Evolutionary conservation across 2,888 invertebrate genomes (phyloP).

Genomic region (Cylindroiulus punctatus): DNA sequence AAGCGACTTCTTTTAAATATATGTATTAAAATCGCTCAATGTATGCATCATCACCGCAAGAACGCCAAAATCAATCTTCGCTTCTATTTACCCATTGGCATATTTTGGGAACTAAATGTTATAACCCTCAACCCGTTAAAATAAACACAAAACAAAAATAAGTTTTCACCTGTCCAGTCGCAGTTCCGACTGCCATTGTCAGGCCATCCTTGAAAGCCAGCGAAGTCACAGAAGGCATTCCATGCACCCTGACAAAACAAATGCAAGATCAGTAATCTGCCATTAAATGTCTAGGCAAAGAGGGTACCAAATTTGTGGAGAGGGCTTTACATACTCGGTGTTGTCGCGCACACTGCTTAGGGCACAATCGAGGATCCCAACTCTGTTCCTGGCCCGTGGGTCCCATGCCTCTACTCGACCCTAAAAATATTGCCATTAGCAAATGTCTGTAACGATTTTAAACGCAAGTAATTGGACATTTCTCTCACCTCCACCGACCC

Average conservation of each 20-base stretch:
- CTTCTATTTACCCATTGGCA: too few species aligned
- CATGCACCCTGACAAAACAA: constrained; percentile 70
- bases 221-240: constrained; percentile 80
- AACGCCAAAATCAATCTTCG: too few species aligned
- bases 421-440: too few species aligned
- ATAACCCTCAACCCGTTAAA: too few species aligned
- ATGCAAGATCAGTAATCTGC: background rate
- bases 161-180: constrained; percentile 87
- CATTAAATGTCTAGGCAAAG: background rate
- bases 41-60: too few species aligned
- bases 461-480: too few species aligned
- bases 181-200: constrained; percentile 85
- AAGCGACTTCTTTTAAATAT: too few species aligned
- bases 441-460: too few species aligned
- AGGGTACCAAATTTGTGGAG: background rate
- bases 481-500: constrained; percentile 81
- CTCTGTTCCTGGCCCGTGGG: constrained; percentile 80
- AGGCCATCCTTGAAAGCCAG: constrained; percentile 70
- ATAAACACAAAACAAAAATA: too few species aligned
- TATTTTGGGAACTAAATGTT: too few species aligned
- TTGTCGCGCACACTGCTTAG: constrained; percentile 72
- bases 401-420: constrained; percentile 98
- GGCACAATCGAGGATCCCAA: constrained; percentile 86
- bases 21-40: too few species aligned
- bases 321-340: constrained; percentile 68